Evolutionary conservation across 1,140 invertebrate genomes (phyloP), one percentile per base, ranked within the genome.

Genomic region (Anadara kagoshimensis): DNA sequence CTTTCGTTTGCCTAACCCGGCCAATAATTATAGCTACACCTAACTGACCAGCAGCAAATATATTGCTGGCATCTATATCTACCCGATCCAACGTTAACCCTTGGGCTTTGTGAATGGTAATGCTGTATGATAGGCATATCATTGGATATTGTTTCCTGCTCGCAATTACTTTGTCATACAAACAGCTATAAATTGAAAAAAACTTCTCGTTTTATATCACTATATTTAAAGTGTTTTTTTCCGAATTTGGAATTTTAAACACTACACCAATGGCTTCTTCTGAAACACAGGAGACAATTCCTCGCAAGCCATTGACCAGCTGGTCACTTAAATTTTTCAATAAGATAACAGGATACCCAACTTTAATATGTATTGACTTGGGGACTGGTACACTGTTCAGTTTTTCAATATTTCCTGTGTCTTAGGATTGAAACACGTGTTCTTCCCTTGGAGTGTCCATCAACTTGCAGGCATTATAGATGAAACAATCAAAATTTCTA

Each of bases 61-160:
- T 70, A 14, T 49, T 26, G 8, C 29, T 43, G 41, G 58, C 62
- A 43, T 73, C 67, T 22, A 78, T 57, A 63, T 74, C 67, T 29
- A 74, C 66, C 16, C 57, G 53, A 5, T 62, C 44, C 22, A 73
- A 29, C 4, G 56, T 78, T 43, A 73, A 56, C 8, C 67, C 67
- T 63, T 78, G 62, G 8, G 69, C 43, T 14, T 73, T 71, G 62
- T 80, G 75, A 11, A 80, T 70, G 2, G 72, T 80, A 3, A 77
- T 59, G 20, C 53, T 63, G 57, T 53, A 74, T 8, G 68, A 58
- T 16, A 77, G 36, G 20, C 45, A 49, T n/a, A 77, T 12, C n/a
- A n/a, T n/a, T 47, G 67, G 71, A 54, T 69, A 29, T 51, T 73
- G 70, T 14, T 49, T 11, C 41, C 67, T 54, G 22, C 20, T 41